Evolutionary conservation across 2,888 invertebrate species (phyloP).

Genomic region (Drosophila mimetica): DNA sequence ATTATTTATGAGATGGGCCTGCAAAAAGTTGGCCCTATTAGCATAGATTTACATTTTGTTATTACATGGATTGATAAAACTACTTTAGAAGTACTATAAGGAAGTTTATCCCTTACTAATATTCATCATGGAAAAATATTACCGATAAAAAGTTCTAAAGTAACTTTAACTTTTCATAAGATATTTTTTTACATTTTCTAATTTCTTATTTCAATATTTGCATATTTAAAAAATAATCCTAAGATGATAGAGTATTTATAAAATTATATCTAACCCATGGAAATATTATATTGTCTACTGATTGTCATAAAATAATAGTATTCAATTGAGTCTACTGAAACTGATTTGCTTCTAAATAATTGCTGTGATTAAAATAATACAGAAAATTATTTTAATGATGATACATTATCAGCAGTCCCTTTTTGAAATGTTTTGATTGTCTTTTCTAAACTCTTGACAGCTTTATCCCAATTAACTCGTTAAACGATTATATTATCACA

Average conservation of each 20-base stretch:
- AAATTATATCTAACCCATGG: neutral
- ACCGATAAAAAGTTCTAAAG: neutral
- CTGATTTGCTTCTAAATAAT: neutral
- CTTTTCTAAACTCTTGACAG: neutral
- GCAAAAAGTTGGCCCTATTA: conserved; percentile 13
- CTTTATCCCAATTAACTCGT: neutral
- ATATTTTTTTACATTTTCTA: neutral
- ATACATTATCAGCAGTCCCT: neutral
- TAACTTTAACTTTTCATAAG: neutral
- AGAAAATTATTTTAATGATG: neutral
- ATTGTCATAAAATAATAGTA: neutral
- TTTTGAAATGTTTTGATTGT: neutral
- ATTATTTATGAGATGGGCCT: conserved; percentile 18
- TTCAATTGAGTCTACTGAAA: neutral
- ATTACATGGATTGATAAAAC: neutral
- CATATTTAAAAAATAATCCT: too few species aligned
- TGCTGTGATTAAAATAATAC: neutral
- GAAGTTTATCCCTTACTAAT: too few species aligned
- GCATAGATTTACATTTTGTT: conserved; percentile 18
- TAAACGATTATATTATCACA: conserved; percentile 14
- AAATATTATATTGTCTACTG: neutral
- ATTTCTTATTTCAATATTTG: too few species aligned
- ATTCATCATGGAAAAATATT: too few species aligned
- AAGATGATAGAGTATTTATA: neutral
- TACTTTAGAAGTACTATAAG: neutral